Conservation (phyloP, 2,888 invertebrate species). For the Drosophila phalerata region DNA sequence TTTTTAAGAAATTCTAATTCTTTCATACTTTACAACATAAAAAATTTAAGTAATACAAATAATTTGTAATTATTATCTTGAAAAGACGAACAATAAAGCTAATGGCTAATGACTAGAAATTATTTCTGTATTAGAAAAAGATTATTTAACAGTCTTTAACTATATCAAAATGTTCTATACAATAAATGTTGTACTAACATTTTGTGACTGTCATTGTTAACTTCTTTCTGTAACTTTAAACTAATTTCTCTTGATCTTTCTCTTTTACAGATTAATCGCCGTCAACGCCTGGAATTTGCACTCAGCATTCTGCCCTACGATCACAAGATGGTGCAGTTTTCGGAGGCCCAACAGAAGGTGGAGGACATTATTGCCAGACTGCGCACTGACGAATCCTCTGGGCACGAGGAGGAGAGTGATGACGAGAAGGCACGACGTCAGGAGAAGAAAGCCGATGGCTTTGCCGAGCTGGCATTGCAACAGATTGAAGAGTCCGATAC, state of each 20-base stretch:
- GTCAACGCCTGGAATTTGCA: slow-evolving; percentile 66
- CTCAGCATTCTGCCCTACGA: slow-evolving; percentile 62
- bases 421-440: slow-evolving; percentile 33
- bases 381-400: slow-evolving; percentile 32
- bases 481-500: slow-evolving; percentile 55
- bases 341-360: slow-evolving; percentile 53
- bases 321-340: slow-evolving; percentile 27
- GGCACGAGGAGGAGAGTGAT: slow-evolving; percentile 44
- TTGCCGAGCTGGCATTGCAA: slow-evolving; percentile 64
- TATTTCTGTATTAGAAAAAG: too few species aligned
- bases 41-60: too few species aligned
- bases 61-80: too few species aligned
- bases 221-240: too few species aligned
- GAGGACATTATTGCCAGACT: slow-evolving; percentile 58
- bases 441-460: slow-evolving; percentile 37
- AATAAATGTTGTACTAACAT: too few species aligned
- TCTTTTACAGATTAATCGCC: slow-evolving; percentile 53
- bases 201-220: too few species aligned
- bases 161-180: too few species aligned
- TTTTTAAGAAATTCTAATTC: too few species aligned
- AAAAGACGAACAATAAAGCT: too few species aligned
- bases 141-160: too few species aligned
- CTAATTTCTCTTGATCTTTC: neutral
- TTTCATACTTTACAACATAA: too few species aligned
- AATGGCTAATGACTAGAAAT: too few species aligned